Evolutionary conservation across 2,888 invertebrate genomes (phyloP).

Genomic region (Gastrophysa polygoni): DNA sequence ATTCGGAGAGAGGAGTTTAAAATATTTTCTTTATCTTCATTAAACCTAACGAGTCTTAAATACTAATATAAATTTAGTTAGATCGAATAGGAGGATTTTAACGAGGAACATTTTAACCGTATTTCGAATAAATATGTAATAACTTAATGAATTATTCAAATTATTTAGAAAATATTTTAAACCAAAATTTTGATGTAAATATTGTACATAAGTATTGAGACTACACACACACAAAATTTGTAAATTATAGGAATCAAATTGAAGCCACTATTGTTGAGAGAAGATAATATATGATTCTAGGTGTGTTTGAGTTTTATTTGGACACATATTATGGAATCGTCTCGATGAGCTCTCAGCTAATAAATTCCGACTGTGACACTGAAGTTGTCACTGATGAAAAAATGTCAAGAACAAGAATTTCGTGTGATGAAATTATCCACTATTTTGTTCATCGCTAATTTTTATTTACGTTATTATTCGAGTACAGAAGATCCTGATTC

Average conservation of each 20-base stretch:
- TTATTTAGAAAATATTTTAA: conserved; percentile 50
- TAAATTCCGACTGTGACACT: neutral
- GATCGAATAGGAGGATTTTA: conserved; percentile 21
- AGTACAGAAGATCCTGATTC: neutral
- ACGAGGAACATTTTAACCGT: conserved; percentile 6
- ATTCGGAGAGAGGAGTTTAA: conserved; percentile 48
- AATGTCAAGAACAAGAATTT: neutral
- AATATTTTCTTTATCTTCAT: conserved; percentile 46
- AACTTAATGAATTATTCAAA: no score
- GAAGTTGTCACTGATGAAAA: neutral
- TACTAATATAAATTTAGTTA: conserved; percentile 21
- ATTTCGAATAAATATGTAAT: conserved; percentile 7
- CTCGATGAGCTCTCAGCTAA: neutral
- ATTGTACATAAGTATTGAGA: conserved; percentile 51
- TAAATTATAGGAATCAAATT: conserved; percentile 53
- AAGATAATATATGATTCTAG: conserved; percentile 52
- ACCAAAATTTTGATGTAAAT: conserved; percentile 50
- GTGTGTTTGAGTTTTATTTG: neutral
- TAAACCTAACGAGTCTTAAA: conserved; percentile 27
- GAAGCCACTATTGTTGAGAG: conserved; percentile 54
- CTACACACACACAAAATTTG: conserved; percentile 53
- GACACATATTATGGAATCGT: neutral
- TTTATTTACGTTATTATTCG: neutral
- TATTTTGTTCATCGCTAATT: neutral
- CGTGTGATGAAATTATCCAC: neutral